These are phyloP conservation scores for Incurvaria masculella DNA, from an alignment of 2,888 invertebrate genomes.

Conservation along the genomic window DNA sequence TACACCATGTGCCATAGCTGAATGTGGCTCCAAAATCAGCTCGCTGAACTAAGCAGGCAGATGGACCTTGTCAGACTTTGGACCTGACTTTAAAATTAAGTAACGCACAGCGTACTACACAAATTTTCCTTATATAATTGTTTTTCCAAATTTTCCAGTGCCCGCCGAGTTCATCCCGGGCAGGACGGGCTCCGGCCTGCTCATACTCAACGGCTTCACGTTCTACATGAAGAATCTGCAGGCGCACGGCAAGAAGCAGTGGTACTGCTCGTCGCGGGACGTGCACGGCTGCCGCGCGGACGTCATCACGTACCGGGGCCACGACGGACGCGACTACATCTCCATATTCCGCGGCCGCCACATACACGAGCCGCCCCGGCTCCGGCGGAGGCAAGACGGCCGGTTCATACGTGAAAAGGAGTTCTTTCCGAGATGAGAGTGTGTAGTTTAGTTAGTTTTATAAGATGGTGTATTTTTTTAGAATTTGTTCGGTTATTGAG, in stretches of 20 bases:
- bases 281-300: constrained; percentile 46
- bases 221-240: constrained; percentile 53
- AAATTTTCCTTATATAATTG: too few relatives aligned
- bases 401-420: constrained; percentile 35
- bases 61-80: too few relatives aligned
- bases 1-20: too few relatives aligned
- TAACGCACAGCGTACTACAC: too few relatives aligned
- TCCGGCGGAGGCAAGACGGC: constrained; percentile 44
- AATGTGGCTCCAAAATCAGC: too few relatives aligned
- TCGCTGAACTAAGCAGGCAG: too few relatives aligned
- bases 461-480: too few relatives aligned
- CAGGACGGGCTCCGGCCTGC: constrained; percentile 40
- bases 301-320: constrained; percentile 45
- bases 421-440: background rate
- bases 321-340: constrained; percentile 43
- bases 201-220: constrained; percentile 45
- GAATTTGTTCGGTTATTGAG: too few relatives aligned
- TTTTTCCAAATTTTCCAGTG: constrained; percentile 41
- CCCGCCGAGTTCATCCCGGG: constrained; percentile 49
- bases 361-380: constrained; percentile 42
- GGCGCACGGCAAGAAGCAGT: constrained; percentile 48
- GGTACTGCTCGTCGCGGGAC: constrained; percentile 49
- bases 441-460: too few relatives aligned
- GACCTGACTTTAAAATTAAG: too few relatives aligned
- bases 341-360: constrained; percentile 46